These are phyloP conservation scores for Aplocera efformata DNA, from an alignment of 2,888 invertebrate genomes.

Conservation along the genomic window DNA sequence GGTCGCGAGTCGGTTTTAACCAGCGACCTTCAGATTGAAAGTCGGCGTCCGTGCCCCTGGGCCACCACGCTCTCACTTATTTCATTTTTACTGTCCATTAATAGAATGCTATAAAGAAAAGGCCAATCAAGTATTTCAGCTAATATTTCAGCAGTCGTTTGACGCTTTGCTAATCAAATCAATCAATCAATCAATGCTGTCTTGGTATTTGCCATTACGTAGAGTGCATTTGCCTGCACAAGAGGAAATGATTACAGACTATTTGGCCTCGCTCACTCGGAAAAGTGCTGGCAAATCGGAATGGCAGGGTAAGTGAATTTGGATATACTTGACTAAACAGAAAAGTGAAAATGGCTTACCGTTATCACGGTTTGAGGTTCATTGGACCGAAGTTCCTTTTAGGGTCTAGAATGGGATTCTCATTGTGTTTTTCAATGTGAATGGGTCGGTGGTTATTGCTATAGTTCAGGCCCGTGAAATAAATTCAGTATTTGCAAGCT, in stretches of 20 bases:
- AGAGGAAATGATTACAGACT: slow-evolving; percentile 47
- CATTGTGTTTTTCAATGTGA: slow-evolving; percentile 11
- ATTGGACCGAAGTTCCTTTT: slow-evolving; percentile 18
- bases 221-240: slow-evolving; percentile 59
- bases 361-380: slow-evolving; percentile 23
- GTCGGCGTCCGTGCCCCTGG: too few relatives aligned
- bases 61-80: too few relatives aligned
- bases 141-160: too few relatives aligned
- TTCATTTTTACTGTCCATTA: too few relatives aligned
- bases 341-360: slow-evolving; percentile 26
- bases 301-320: slow-evolving; percentile 44
- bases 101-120: too few relatives aligned
- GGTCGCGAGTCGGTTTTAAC: too few relatives aligned
- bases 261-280: slow-evolving; percentile 47
- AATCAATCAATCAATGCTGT: too few relatives aligned
- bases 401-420: slow-evolving; percentile 7
- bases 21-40: too few relatives aligned
- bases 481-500: too few relatives aligned
- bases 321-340: slow-evolving; percentile 42
- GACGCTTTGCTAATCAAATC: too few relatives aligned
- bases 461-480: too few relatives aligned
- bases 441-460: slow-evolving; percentile 1
- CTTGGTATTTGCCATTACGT: slow-evolving; percentile 25
- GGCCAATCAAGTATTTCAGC: too few relatives aligned
- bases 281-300: slow-evolving; percentile 53